Conservation (phyloP, 2,888 invertebrate genomes). For the Patella pellucida region DNA sequence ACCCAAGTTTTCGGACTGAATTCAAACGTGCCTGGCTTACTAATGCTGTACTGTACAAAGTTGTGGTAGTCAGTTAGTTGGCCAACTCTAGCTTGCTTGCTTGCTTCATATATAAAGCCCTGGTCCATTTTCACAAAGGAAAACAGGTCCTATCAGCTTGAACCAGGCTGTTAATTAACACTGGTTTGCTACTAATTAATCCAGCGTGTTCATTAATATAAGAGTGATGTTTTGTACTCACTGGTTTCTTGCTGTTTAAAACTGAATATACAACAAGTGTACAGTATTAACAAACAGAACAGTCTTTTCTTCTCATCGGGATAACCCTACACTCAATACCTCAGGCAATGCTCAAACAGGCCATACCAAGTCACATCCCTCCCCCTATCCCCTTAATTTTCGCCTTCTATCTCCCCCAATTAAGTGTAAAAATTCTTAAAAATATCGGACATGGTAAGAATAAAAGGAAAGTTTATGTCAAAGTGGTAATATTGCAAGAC, state of each 20-base stretch:
- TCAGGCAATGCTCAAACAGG: background rate
- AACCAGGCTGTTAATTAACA: background rate
- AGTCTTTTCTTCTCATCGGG: background rate
- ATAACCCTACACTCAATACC: background rate
- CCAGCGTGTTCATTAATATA: background rate
- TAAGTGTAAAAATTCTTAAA: background rate
- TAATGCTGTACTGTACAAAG: too few species aligned
- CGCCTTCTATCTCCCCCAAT: background rate
- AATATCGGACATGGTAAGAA: background rate
- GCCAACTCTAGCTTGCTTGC: too few species aligned
- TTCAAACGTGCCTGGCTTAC: too few species aligned
- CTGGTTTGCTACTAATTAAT: background rate
- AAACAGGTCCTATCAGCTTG: background rate
- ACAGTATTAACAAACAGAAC: too few species aligned
- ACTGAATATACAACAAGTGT: too few species aligned
- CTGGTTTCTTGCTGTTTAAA: background rate
- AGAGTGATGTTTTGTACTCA: background rate
- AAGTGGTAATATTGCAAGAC: background rate
- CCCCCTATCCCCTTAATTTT: background rate
- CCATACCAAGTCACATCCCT: background rate
- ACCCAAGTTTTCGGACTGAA: too few species aligned
- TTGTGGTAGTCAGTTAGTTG: too few species aligned
- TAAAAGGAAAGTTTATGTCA: background rate
- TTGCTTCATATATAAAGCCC: background rate
- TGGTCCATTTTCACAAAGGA: constrained; percentile 2